Evolutionary conservation across 2,888 invertebrate species (phyloP).

Genomic region (Isotomurus palustris): DNA sequence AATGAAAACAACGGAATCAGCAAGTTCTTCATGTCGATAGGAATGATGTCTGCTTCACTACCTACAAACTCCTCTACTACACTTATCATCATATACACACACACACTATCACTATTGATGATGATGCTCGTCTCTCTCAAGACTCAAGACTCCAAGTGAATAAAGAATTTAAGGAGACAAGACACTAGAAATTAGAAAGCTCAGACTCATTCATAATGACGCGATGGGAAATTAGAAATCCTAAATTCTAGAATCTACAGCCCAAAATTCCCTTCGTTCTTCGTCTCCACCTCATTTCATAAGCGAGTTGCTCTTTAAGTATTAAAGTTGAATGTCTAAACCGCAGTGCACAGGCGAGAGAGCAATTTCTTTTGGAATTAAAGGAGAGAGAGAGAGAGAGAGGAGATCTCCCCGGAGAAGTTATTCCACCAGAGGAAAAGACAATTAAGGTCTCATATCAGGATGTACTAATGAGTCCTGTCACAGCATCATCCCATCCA

Average conservation of each 20-base stretch:
- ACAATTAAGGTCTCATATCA: conserved; percentile 44
- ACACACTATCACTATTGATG: too few species aligned
- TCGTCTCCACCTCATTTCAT: not conserved
- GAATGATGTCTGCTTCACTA: too few species aligned
- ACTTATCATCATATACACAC: too few species aligned
- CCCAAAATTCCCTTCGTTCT: not conserved
- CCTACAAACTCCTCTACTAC: too few species aligned
- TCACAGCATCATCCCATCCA: conserved; percentile 34
- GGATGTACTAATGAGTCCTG: conserved; percentile 44
- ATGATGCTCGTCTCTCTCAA: too few species aligned
- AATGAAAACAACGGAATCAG: not conserved
- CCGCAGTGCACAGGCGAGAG: not conserved
- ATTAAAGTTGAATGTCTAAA: too few species aligned
- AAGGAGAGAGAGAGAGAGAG: conserved; percentile 21
- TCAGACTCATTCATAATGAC: too few species aligned
- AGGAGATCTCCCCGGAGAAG: conserved; percentile 37
- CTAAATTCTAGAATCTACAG: not conserved
- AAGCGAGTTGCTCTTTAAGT: too few species aligned
- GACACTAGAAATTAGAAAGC: too few species aligned
- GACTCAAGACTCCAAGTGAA: too few species aligned
- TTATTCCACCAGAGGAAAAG: conserved; percentile 36
- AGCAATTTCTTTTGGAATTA: conserved; percentile 6
- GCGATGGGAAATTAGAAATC: not conserved
- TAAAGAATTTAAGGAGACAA: too few species aligned
- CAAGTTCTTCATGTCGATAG: too few species aligned